Conservation (phyloP, 1,140 invertebrate genomes). For the Pseudomyrmex flavicornis region DNA sequence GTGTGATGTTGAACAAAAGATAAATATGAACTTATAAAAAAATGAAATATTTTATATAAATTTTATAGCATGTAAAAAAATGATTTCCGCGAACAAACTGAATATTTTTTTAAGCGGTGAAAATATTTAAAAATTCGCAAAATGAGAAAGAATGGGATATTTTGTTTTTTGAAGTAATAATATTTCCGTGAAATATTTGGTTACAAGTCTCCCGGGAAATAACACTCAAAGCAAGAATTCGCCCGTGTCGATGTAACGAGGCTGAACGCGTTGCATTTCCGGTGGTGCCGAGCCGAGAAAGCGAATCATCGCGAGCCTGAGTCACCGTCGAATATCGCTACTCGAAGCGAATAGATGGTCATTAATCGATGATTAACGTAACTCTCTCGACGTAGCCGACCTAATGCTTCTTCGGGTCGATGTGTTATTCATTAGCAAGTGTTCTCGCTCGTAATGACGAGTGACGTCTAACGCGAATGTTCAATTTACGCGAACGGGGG, state of each 20-base stretch:
- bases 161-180: too few relatives aligned
- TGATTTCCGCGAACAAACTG: too few relatives aligned
- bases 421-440: constrained; percentile 29
- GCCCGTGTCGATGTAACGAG: neutral
- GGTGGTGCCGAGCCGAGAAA: constrained; percentile 24
- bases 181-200: neutral
- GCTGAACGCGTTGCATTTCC: constrained; percentile 31
- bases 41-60: too few relatives aligned
- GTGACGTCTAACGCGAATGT: constrained; percentile 15
- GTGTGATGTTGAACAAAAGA: too few relatives aligned
- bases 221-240: constrained; percentile 15
- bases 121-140: too few relatives aligned
- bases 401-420: constrained; percentile 45
- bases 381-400: constrained; percentile 46
- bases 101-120: too few relatives aligned
- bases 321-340: neutral
- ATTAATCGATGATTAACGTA: constrained; percentile 69
- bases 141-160: too few relatives aligned
- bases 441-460: neutral
- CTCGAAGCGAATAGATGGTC: constrained; percentile 51
- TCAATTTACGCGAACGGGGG: neutral
- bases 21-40: too few relatives aligned
- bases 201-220: neutral
- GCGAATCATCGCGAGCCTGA: constrained; percentile 48
- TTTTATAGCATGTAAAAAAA: too few relatives aligned